Evolutionary conservation across 2,888 invertebrate genomes (phyloP).

Genomic region (Drosophila neotestacea): DNA sequence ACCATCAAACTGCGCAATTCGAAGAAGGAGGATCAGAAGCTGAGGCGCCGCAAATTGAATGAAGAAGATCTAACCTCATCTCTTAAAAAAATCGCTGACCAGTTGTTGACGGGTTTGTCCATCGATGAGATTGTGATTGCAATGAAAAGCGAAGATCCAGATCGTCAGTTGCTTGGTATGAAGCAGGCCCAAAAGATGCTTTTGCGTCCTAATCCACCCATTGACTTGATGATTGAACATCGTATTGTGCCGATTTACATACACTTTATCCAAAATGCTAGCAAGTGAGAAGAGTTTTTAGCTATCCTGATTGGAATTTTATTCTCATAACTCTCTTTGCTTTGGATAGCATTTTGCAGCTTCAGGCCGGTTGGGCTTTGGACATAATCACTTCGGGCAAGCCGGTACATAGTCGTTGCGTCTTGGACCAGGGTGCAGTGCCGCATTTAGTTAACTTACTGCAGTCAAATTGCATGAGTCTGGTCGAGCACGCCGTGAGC

Average conservation of each 20-base stretch:
- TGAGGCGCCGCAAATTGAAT: conserved; percentile 94
- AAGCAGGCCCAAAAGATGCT: conserved; percentile 94
- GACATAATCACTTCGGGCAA: conserved; percentile 99
- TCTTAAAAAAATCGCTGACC: conserved; percentile 86
- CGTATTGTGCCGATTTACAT: conserved; percentile 94
- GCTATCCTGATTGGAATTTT: not conserved
- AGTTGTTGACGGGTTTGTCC: conserved; percentile 86
- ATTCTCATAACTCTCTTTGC: conserved; percentile 10
- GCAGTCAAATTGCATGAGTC: conserved; percentile 88
- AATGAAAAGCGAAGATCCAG: conserved; percentile 89
- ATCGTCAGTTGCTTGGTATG: conserved; percentile 89
- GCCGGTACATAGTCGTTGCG: conserved; percentile 94
- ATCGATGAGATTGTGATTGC: conserved; percentile 91
- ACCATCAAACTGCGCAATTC: conserved; percentile 96
- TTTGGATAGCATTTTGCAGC: conserved; percentile 90
- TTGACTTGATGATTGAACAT: conserved; percentile 92
- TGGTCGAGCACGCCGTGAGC: conserved; percentile 97
- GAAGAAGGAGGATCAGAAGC: conserved; percentile 96
- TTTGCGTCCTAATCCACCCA: conserved; percentile 95
- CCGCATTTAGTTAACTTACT: conserved; percentile 92
- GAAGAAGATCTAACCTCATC: conserved; percentile 86
- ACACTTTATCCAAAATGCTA: conserved; percentile 89
- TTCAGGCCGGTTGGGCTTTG: conserved; percentile 98
- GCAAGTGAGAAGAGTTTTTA: conserved; percentile 87
- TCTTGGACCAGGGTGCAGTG: conserved; percentile 94